Percentiles rank a stretch among this genome's conserved stretches.
Conservation (phyloP, 2,797 vertebrate genomes). For the Pseudochirops corinnae region DNA sequence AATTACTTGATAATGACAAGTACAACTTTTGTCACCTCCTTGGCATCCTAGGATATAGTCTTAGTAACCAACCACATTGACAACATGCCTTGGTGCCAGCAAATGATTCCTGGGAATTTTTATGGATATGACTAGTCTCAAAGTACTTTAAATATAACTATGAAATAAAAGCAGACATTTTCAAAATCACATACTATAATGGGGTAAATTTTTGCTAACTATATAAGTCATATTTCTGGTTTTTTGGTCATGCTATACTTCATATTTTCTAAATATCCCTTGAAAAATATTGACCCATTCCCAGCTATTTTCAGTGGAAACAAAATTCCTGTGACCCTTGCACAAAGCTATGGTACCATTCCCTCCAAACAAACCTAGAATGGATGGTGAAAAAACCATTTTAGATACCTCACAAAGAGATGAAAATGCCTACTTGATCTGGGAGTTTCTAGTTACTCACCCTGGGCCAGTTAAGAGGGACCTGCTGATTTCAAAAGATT, state of each 20-base stretch:
- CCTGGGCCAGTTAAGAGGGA: constrained; percentile 4
- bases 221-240: neutral
- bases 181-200: constrained; percentile 24
- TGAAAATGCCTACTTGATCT: constrained; percentile 68
- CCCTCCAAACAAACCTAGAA: neutral
- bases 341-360: neutral
- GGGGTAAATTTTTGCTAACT: neutral
- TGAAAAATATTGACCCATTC: neutral
- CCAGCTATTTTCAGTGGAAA: constrained; percentile 38
- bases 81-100: constrained; percentile 24
- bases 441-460: constrained; percentile 59
- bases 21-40: neutral
- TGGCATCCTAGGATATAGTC: neutral
- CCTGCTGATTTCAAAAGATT: constrained; percentile 76
- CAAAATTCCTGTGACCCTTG: constrained; percentile 28
- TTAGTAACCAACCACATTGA: constrained; percentile 1
- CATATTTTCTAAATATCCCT: constrained; percentile 59
- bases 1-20: neutral
- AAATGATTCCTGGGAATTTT: constrained; percentile 15
- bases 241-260: neutral
- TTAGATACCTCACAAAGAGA: constrained; percentile 64
- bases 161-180: constrained; percentile 10
- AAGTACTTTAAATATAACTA: neutral
- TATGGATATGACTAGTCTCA: neutral
- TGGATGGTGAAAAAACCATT: constrained; percentile 26